Base-by-base conservation (phyloP, 1,140 invertebrate species). In the Augochlora pura region DNA sequence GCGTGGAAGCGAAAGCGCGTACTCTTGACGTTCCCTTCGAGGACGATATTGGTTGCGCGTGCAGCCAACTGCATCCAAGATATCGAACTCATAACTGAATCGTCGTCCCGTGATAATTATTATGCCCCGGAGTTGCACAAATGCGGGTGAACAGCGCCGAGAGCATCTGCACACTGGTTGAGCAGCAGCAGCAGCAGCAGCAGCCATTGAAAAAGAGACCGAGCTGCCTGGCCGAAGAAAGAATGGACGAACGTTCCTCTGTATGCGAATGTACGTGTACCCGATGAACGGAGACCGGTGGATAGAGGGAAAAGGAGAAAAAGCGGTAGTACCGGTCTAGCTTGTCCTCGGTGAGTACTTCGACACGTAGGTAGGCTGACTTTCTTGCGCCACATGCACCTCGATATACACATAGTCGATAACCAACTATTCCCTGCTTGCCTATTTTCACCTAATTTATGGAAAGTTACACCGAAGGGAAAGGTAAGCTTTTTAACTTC, bases 241-340 rank as follows among this genome's bases (percentile, higher is more conserved):
- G 57, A 63, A 76, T 32, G 62, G 39, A 8, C 2, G 9, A 39
- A 39, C 32, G 21, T 74, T 59, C 60, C 71, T 23, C 21, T 14
- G 70, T 12, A 10, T 49, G 27, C 49, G 21, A 14, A 8, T 16
- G 14, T 27, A 25, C 10, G 4, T 12, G 25, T 18, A 32, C 4
- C 6, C 32, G 8, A 25, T 1, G 25, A 12, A 63, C 59, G 64
- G 23, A 59, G 59, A 78, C 49, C 64, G 38, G 27, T n/a, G 8
- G 23, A 57, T 52, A 27, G 62, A 70, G 57, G 54, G 46, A 77
- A 10, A 12, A 64, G 32, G 66, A 75, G 67, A 42, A 77, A 85
- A 86, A 86, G 84, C 80, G 67, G 84, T 82, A 82, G 75, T 85
- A 86, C 84, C 84, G 83, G 84, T 86, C 80, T 85, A 82, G 76